Evolutionary conservation across 1,140 invertebrate genomes (phyloP), one percentile per base, ranked within the genome.

Genomic region (Drosophila melanogaster): DNA sequence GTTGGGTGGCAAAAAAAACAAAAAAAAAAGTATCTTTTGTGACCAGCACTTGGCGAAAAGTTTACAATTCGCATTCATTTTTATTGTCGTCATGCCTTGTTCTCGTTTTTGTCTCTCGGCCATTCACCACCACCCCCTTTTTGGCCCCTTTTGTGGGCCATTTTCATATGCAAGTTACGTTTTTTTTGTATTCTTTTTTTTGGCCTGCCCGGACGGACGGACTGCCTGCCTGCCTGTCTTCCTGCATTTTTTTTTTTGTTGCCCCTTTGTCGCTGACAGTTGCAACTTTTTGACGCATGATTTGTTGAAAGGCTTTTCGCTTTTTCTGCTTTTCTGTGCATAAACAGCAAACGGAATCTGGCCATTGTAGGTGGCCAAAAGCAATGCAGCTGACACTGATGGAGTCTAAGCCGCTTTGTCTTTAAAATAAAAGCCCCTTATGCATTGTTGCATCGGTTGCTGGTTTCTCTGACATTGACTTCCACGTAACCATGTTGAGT

Each of bases 241-340:
- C 67, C 74, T 81, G 64, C 57, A 70, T 79, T 50, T 78, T 75
- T 79, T n/a, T n/a, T 69, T 59, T 58, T 12, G 10, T 22, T 30
- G 47, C 56, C 57, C 40, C 54, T 60, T 72, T 60, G 65, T 70
- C 67, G 51, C 80, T 87, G 84, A 87, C 84, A 87, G 84, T 89
- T 84, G 75, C 79, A 84, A 89, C 84, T 83, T 84, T 84, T 86
- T 89, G 84, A 87, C 84, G 84, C 79, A 83, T 87, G 84, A 87
- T 87, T 84, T 89, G 84, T 89, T 83, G 66, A 89, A 89, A 87
- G 80, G 84, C 77, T 86, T 79, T 74, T 77, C 46, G 76, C 66
- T 81, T 86, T 44, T 44, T 41, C n/a, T n/a, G n/a, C 15, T 41
- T 66, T 77, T 73, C 49, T 73, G 33, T 71, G 50, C 30, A 85